Conservation (phyloP, 2,113 vertebrate genomes). For the Forbesichthys papilliferus region DNA sequence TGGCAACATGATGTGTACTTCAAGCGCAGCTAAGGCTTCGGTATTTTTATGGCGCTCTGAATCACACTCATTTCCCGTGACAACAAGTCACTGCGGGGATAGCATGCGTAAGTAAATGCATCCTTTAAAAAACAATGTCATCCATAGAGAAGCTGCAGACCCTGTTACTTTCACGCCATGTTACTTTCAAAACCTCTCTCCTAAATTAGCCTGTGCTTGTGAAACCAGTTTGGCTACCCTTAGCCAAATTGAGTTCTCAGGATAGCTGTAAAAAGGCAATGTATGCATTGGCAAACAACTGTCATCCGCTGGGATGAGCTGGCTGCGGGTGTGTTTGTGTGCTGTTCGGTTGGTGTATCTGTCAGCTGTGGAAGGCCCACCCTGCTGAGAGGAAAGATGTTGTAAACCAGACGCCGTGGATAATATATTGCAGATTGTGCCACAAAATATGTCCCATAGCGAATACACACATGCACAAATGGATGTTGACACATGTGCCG, state of each 20-base stretch:
- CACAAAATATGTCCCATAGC: constrained; percentile 46
- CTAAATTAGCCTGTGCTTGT: no score
- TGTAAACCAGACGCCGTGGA: constrained; percentile 53
- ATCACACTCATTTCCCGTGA: no score
- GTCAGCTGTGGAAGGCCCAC: constrained; percentile 40
- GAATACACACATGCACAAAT: constrained; percentile 31
- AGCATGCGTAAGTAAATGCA: no score
- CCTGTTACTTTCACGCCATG: no score
- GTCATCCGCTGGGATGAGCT: constrained; percentile 14
- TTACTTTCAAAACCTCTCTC: no score
- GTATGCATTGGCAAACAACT: constrained; percentile 31
- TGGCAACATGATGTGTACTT: no score
- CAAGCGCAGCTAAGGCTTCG: no score
- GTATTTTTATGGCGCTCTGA: no score
- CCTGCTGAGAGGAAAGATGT: constrained; percentile 68
- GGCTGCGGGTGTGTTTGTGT: constrained; percentile 45
- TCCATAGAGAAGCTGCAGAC: no score
- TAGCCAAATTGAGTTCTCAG: background rate
- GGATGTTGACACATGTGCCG: constrained; percentile 23
- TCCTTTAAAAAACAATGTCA: no score
- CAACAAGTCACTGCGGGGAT: no score
- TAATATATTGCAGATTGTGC: constrained; percentile 51
- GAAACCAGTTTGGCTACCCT: no score
- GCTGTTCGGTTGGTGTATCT: constrained; percentile 52
- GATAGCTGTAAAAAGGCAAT: background rate